These are phyloP conservation scores for Taenioides sp. DNA, from an alignment of 2,797 vertebrate genomes.

Conservation along the genomic window DNA sequence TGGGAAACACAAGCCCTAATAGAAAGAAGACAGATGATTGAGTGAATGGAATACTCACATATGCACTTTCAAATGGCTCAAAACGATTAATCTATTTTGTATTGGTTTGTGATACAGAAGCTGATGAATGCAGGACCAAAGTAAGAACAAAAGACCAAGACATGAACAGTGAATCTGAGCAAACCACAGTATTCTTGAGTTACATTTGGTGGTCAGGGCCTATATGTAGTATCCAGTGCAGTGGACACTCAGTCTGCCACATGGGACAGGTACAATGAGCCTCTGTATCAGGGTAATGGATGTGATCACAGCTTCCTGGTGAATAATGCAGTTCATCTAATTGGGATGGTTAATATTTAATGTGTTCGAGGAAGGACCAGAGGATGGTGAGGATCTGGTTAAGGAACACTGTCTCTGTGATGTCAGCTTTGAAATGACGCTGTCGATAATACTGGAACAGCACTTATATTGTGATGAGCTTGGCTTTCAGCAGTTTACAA, in stretches of 20 bases:
- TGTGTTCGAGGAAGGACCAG: conserved; percentile 37
- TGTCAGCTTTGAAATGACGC: conserved; percentile 33
- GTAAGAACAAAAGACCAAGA: conserved; percentile 6
- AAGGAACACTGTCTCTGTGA: conserved; percentile 40
- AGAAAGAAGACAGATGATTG: neutral
- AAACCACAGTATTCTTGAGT: conserved; percentile 9
- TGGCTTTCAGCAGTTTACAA: neutral
- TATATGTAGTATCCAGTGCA: neutral
- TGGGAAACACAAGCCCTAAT: neutral
- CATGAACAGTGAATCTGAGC: conserved; percentile 2
- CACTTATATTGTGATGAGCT: neutral
- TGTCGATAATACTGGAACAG: conserved; percentile 36
- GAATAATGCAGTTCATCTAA: conserved; percentile 84
- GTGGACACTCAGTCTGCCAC: conserved; percentile 15
- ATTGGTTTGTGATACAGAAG: conserved; percentile 1
- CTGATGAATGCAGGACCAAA: conserved; percentile 6
- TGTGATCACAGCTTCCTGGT: conserved; percentile 69
- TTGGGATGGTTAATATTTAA: conserved; percentile 86
- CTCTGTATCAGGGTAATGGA: conserved; percentile 56
- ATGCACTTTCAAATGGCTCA: neutral
- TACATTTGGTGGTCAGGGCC: conserved; percentile 10
- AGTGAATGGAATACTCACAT: neutral
- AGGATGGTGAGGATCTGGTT: conserved; percentile 52
- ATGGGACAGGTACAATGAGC: conserved; percentile 48
- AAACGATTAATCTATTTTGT: neutral